Base-by-base conservation (phyloP, 2,797 vertebrate genomes). In the Crypturellus tataupa region DNA sequence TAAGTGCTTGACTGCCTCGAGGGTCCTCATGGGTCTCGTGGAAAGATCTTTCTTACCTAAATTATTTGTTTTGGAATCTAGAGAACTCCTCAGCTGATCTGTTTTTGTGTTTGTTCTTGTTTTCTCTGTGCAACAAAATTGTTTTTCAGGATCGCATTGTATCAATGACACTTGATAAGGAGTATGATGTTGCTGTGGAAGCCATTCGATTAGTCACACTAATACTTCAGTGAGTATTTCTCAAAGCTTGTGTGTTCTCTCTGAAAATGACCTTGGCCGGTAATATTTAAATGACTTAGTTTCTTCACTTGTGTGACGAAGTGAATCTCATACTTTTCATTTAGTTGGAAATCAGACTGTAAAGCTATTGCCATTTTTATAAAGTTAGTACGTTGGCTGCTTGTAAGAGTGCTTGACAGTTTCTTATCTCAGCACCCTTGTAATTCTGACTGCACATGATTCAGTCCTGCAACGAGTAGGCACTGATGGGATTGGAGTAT, bases 81-180 rank as follows among this genome's bases (percentile, higher is more conserved):
- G 37, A 9, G 21, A 18, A 2, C 64, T 76, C 20, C 23, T 33
- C 51, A 35, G 19, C 37, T 60, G 67, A 15, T 68, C n/a, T 20
- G 37, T 71, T 39, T 46, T 56, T 12, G 27, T 67, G 53, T 60
- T 53, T 65, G 20, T 69, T 37, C 83, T 62, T 87, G 64, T 44
- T 87, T 83, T 69, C 25, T 92, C 24, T 23, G 69, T 96, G 68
- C 75, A 31, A 25, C 31, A 1, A 29, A 10, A 19, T 59, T 95
- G 40, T 60, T 67, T 95, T 96, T 71, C 95, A 99, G 99, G 99
- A 99, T 95, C 99, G 99, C 69, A 99, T 99, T 60, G 99, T 99
- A 89, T 99, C 99, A 51, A 99, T 99, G 99, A 99, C 99, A 16
- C 98, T 99, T 96, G 99, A 99, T 97, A 99, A 99, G 96, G 99